Conservation (phyloP, 2,113 vertebrate species). For the Tupaia chinensis region DNA sequence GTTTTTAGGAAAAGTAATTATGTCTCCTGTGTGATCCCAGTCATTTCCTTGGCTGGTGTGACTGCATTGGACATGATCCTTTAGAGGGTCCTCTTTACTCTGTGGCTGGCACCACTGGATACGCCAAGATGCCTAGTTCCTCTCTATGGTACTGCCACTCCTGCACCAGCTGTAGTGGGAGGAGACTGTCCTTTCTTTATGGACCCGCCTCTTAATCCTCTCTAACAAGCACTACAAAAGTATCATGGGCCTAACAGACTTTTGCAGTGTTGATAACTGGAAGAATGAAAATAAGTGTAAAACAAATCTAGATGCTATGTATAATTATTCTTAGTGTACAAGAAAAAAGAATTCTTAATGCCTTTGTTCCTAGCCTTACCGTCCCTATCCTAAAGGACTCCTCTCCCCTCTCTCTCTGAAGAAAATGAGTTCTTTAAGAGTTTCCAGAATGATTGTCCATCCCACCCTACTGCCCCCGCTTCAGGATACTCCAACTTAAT, state of each 20-base stretch:
- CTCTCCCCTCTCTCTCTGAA: not conserved
- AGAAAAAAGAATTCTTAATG: not conserved
- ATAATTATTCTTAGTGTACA: not conserved
- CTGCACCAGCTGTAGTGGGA: not conserved
- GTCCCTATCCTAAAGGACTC: not conserved
- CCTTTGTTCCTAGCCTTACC: not conserved
- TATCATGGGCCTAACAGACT: not conserved
- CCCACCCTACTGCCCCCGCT: accelerated
- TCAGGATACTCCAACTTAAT: not conserved
- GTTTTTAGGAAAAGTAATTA: not conserved
- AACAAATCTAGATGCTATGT: not conserved
- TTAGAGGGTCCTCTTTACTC: not conserved
- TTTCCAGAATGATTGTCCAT: not conserved
- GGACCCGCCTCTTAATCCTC: not conserved
- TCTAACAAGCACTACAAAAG: not conserved
- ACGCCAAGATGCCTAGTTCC: not conserved
- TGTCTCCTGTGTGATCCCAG: not conserved
- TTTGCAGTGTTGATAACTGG: not conserved
- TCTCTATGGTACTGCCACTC: not conserved
- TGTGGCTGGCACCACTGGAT: not conserved
- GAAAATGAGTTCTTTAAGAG: not conserved
- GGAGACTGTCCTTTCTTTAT: not conserved
- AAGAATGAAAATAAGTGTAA: not conserved
- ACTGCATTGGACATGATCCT: not conserved
- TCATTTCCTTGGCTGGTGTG: not conserved